A percentile compares a stretch with the other conserved stretches of the same genome.
These are phyloP conservation scores for Pachyuromys duprasi DNA, from an alignment of 2,797 vertebrate genomes.

Conservation along the genomic window DNA sequence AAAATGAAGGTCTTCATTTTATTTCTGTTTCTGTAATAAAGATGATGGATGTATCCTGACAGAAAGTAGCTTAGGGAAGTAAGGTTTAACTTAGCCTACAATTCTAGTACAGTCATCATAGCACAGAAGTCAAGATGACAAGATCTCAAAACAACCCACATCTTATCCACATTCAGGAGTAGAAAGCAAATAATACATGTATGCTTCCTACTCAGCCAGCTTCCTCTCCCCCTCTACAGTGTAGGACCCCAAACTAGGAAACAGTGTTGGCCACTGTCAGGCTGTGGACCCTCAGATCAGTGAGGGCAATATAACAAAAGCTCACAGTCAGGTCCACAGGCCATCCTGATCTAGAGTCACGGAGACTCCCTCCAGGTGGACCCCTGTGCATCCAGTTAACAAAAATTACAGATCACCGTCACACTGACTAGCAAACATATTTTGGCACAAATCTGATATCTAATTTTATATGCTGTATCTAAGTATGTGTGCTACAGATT, in stretches of 20 bases:
- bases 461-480: background rate
- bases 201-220: too few relatives aligned
- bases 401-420: too few relatives aligned
- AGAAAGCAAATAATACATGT: background rate
- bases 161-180: background rate
- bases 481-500: background rate
- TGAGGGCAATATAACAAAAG: background rate
- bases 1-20: background rate
- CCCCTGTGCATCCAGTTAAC: background rate
- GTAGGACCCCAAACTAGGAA: too few relatives aligned
- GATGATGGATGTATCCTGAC: background rate
- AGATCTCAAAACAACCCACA: background rate
- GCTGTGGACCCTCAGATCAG: background rate
- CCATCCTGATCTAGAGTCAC: background rate
- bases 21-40: background rate
- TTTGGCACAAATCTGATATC: background rate
- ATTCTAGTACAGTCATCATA: background rate
- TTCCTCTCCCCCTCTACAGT: background rate
- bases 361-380: background rate
- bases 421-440: constrained; percentile 1
- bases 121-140: background rate
- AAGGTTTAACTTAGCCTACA: background rate
- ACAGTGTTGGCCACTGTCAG: background rate
- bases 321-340: background rate
- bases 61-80: background rate